Percentiles rank a stretch among this genome's conserved stretches.
These are phyloP conservation scores for Sebastes kiyomatsui DNA, from an alignment of 2,797 vertebrate species.

Conservation along the genomic window DNA sequence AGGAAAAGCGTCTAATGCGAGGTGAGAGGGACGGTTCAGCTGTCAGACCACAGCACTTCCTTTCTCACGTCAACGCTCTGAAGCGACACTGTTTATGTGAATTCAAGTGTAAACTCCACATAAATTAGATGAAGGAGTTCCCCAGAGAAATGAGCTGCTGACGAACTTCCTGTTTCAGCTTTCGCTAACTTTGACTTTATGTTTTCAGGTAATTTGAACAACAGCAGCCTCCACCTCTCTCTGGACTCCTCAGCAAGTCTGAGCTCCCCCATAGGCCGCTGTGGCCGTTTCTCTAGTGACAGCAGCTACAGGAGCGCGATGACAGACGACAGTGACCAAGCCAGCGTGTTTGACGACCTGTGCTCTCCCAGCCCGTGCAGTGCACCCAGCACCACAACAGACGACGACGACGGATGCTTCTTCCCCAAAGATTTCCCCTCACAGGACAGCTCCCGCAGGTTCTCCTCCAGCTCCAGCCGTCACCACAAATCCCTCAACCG, in stretches of 20 bases:
- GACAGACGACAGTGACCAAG: slow-evolving; percentile 88
- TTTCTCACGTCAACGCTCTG: slow-evolving; percentile 36
- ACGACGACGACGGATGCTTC: slow-evolving; percentile 86
- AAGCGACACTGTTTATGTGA: background rate
- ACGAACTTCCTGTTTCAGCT: slow-evolving; percentile 37
- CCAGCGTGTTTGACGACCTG: slow-evolving; percentile 83
- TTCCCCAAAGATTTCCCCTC: slow-evolving; percentile 68
- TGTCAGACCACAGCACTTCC: slow-evolving; percentile 79
- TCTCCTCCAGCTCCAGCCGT: slow-evolving; percentile 55
- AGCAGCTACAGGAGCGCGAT: slow-evolving; percentile 90
- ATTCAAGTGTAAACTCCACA: slow-evolving; percentile 5
- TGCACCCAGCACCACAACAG: slow-evolving; percentile 81
- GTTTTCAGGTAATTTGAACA: slow-evolving; percentile 80
- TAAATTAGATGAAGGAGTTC: slow-evolving; percentile 42
- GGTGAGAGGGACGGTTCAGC: slow-evolving; percentile 81
- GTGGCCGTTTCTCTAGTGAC: slow-evolving; percentile 87
- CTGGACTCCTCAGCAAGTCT: slow-evolving; percentile 62
- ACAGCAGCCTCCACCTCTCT: slow-evolving; percentile 52
- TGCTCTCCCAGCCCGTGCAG: slow-evolving; percentile 79
- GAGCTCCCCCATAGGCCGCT: slow-evolving; percentile 24
- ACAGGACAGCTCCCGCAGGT: slow-evolving; percentile 37
- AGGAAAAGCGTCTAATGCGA: slow-evolving; percentile 87
- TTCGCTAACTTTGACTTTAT: slow-evolving; percentile 8
- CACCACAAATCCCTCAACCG: slow-evolving; percentile 76
- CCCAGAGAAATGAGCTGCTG: slow-evolving; percentile 40